Evolutionary conservation across 2,113 vertebrate species (phyloP).

Genomic region (Dermatemys mawii): DNA sequence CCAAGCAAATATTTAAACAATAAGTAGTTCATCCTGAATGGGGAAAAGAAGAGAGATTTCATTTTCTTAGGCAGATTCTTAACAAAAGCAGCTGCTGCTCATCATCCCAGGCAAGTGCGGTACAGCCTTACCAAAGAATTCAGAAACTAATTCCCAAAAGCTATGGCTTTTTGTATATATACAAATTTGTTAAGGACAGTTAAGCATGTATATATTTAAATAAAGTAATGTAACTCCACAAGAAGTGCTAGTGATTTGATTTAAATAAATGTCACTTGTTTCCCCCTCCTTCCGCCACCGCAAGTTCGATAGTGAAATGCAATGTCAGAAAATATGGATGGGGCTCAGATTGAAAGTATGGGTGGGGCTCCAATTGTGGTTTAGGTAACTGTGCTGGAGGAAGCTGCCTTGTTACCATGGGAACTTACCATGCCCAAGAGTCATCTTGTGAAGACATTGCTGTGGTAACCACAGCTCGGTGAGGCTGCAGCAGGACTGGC

Average conservation of each 20-base stretch:
- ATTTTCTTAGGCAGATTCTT: background rate
- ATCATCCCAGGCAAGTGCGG: background rate
- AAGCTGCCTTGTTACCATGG: background rate
- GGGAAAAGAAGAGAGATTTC: background rate
- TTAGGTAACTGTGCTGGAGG: background rate
- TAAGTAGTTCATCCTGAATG: background rate
- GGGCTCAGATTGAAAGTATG: background rate
- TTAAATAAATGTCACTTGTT: background rate
- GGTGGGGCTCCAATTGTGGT: background rate
- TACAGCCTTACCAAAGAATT: background rate
- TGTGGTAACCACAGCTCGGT: background rate
- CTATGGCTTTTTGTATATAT: background rate
- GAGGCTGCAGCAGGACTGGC: background rate
- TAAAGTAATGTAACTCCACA: background rate
- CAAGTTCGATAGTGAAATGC: background rate
- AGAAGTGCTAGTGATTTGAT: background rate
- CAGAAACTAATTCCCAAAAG: background rate
- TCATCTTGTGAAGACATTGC: background rate
- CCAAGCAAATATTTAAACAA: background rate
- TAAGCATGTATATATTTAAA: background rate
- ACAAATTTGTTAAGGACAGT: background rate
- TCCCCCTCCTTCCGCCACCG: background rate
- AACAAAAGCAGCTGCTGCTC: background rate
- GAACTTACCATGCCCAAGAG: background rate
- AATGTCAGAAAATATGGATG: background rate